Percentiles rank a stretch among this genome's conserved stretches.
These are phyloP conservation scores for Carabus problematicus DNA, from an alignment of 2,888 invertebrate genomes.

Conservation along the genomic window DNA sequence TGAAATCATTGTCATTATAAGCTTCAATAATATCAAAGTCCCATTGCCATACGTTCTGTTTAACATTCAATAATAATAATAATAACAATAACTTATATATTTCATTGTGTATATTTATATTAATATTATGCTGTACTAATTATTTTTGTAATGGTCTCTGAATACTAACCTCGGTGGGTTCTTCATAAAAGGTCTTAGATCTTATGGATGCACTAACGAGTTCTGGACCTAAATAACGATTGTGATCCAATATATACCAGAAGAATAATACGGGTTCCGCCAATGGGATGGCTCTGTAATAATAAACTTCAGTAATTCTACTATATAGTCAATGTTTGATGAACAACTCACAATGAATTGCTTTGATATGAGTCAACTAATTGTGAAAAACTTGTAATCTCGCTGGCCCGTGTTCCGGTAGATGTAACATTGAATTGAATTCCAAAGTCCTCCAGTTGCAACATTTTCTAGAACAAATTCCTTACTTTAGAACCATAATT, in stretches of 20 bases:
- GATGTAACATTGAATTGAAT: too few relatives aligned
- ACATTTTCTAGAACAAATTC: too few relatives aligned
- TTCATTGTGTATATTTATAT: background rate
- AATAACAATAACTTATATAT: background rate
- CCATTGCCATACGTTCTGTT: background rate
- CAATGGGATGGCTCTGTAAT: slow-evolving; percentile 18
- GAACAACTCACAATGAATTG: slow-evolving; percentile 14
- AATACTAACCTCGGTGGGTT: slow-evolving; percentile 11
- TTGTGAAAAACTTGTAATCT: background rate
- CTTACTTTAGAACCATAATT: background rate
- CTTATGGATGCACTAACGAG: background rate
- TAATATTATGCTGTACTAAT: too few relatives aligned
- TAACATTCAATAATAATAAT: background rate
- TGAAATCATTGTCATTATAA: slow-evolving; percentile 1
- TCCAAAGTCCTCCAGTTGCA: too few relatives aligned
- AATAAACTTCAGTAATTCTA: background rate
- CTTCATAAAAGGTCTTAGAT: slow-evolving; percentile 1
- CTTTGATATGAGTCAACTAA: background rate
- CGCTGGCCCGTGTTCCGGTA: too few relatives aligned
- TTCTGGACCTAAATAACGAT: slow-evolving; percentile 2
- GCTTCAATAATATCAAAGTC: background rate
- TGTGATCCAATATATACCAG: background rate
- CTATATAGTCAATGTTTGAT: background rate
- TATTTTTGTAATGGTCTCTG: background rate
- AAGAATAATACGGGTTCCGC: slow-evolving; percentile 15